Evolutionary conservation across 1,140 invertebrate genomes (phyloP).

Genomic region (Zaprionus lachaisei): DNA sequence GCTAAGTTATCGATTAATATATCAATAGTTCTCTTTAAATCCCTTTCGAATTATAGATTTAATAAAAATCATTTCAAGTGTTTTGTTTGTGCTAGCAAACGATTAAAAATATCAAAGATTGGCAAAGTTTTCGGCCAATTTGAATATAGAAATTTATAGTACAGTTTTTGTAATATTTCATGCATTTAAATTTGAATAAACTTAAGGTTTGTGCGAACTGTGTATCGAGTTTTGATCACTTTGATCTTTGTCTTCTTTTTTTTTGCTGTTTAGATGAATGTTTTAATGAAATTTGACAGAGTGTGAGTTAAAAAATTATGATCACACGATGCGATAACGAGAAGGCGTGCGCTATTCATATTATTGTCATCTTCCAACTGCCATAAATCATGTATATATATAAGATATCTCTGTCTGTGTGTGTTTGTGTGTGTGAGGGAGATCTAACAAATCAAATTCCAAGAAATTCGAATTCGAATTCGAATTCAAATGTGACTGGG

Average conservation of each 20-base stretch:
- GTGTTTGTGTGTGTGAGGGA: neutral
- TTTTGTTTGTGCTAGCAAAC: neutral
- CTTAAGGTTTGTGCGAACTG: neutral
- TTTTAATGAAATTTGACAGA: slow-evolving; percentile 39
- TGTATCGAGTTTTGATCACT: neutral
- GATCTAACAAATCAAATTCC: slow-evolving; percentile 60
- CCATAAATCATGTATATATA: slow-evolving; percentile 40
- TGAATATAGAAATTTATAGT: neutral
- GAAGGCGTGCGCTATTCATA: slow-evolving; percentile 32
- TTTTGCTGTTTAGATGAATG: slow-evolving; percentile 30
- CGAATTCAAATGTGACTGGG: slow-evolving; percentile 55
- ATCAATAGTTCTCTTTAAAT: neutral
- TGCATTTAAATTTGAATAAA: neutral
- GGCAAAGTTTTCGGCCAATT: neutral
- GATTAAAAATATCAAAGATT: neutral
- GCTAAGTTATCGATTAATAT: neutral
- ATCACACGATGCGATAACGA: slow-evolving; percentile 19
- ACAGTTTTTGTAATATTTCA: neutral
- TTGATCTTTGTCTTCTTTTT: neutral
- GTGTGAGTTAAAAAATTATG: slow-evolving; percentile 37
- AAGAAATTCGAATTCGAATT: slow-evolving; percentile 62
- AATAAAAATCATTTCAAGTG: neutral
- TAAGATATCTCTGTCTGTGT: neutral
- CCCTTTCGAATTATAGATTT: neutral
- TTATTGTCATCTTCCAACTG: slow-evolving; percentile 20